Percentiles rank a stretch among this genome's conserved stretches.
Conservation (phyloP, 2,113 vertebrate species). For the Cisticola juncidis region DNA sequence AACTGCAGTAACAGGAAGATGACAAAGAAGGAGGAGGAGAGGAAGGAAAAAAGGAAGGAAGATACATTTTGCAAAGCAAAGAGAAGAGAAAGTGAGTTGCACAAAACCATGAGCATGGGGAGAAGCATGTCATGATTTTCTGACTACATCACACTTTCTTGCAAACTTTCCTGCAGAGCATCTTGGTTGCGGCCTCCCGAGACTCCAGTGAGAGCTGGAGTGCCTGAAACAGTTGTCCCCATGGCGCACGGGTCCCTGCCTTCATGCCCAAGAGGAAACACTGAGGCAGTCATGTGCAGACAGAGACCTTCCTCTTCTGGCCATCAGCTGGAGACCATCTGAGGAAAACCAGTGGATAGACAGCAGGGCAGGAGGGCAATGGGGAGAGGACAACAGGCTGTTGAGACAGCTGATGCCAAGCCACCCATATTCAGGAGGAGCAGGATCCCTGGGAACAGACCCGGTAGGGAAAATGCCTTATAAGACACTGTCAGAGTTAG, state of each 20-base stretch:
- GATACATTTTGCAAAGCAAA: not conserved
- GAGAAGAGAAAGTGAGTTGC: not conserved
- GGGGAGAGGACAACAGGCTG: not conserved
- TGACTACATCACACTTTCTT: not conserved
- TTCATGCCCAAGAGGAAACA: not conserved
- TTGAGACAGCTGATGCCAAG: not conserved
- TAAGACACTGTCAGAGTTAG: not conserved
- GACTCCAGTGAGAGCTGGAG: not conserved
- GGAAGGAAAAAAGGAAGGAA: slow-evolving; percentile 14
- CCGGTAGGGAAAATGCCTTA: not conserved
- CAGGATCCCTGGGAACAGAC: not conserved
- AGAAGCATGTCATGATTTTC: not conserved
- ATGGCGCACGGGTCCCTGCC: fast-evolving
- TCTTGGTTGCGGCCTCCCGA: not conserved
- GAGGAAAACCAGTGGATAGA: not conserved
- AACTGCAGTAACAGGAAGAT: not conserved
- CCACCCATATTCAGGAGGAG: not conserved
- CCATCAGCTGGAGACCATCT: not conserved
- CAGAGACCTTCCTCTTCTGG: not conserved
- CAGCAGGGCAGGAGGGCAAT: not conserved
- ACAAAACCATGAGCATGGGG: not conserved
- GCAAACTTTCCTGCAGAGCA: not conserved
- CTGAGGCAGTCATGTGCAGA: too few relatives aligned
- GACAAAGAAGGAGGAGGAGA: not conserved
- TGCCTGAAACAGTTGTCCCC: not conserved